Evolutionary conservation across 2,888 invertebrate genomes (phyloP), one percentile per base, ranked within the genome.

Genomic region (Pseudococcus jackbeardsleyi): DNA sequence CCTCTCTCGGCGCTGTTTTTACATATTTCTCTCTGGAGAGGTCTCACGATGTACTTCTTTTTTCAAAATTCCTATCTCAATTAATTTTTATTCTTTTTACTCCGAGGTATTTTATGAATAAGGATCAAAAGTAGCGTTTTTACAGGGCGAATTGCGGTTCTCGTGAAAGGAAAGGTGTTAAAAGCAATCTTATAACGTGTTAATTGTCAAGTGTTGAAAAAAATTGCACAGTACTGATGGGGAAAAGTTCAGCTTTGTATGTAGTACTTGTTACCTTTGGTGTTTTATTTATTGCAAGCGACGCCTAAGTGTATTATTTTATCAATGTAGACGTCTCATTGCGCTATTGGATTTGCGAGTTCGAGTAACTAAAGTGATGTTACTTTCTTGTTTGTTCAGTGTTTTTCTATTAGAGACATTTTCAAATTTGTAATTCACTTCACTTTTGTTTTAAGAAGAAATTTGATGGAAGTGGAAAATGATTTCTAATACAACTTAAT

Each of bases 21-120:
- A 19, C 11, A 82, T 82, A 46, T 82, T 82, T 82, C 11, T 19
- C 79, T 82, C 79, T 12, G 6, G 72, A 72, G 72, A 72, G 33
- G 46, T 82, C 46, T 82, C 33, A 6, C 42, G 15, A 46, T 39
- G n/a, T 39, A 42, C 42, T 39, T 79, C 42, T 79, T 46, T 46
- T 82, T 82, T 72, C 26, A 33, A 42, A 42, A 42, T 9, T 42
- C 42, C 42, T 42, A 82, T 42, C 42, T 79, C 46, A 82, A 82
- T 82, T 82, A 82, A 82, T 82, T 82, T 82, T 82, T 82, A 82
- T 82, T 82, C 79, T 42, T 33, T 72, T 72, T 19, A 68, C 11
- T 26, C 59, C 6, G 11, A 22, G 9, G 64, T 33, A 72, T 72
- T n/a, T n/a, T 33, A 72, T 72, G 33, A 2, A 12, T 12, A 12